These are phyloP conservation scores for Otus scops DNA, from an alignment of 2,797 vertebrate genomes.

Conservation along the genomic window DNA sequence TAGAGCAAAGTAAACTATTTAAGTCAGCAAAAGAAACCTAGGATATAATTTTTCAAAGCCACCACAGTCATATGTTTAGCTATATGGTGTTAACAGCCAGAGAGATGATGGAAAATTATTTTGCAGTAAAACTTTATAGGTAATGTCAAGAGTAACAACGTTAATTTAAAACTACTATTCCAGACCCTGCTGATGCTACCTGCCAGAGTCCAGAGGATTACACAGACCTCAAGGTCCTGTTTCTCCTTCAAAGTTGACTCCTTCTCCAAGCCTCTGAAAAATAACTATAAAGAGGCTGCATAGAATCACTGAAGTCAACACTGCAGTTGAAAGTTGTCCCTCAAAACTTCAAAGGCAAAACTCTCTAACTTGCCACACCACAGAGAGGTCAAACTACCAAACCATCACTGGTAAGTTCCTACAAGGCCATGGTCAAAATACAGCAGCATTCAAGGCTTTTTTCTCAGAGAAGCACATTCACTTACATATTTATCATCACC, in stretches of 20 bases:
- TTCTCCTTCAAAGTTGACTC: neutral
- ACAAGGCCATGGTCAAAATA: neutral
- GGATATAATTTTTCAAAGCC: neutral
- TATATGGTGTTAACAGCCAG: fast-evolving
- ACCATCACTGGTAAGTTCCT: neutral
- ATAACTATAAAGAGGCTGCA: neutral
- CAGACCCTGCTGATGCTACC: neutral
- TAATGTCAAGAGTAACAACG: neutral
- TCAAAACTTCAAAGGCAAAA: neutral
- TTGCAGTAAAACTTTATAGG: neutral
- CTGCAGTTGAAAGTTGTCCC: neutral
- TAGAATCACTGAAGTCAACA: neutral
- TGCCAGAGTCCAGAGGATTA: neutral
- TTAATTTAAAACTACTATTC: neutral
- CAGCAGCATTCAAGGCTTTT: neutral
- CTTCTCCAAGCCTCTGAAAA: neutral
- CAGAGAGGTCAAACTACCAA: neutral
- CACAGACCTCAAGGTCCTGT: neutral
- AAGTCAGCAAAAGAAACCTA: neutral
- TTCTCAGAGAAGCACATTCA: neutral
- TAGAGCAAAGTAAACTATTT: neutral
- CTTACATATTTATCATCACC: neutral
- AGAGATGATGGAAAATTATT: neutral
- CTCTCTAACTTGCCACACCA: neutral
- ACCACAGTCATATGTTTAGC: neutral